Base-by-base conservation (phyloP, 2,888 invertebrate species). In the Oscheius sp. region DNA sequence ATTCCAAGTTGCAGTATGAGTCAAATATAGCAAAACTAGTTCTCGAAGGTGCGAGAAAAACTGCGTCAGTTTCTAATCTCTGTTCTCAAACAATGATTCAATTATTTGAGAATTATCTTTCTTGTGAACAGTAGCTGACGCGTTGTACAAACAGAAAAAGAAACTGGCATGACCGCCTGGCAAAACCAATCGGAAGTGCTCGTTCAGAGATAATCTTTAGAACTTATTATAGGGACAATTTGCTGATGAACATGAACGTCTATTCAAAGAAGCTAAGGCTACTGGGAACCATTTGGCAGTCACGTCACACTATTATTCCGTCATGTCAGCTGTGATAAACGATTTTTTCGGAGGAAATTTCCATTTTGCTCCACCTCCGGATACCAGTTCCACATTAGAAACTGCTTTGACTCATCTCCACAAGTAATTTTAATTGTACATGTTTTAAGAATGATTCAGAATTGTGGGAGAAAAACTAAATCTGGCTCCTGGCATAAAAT, bases 261-360 rank as follows among this genome's bases (percentile, higher is more conserved):
- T 85, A n/a, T 85, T 76, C 73, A 71, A 69, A 20, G 74, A 83
- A 48, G 85, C 85, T 10, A 74, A 79, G 53, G 53, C 73, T 45
- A 66, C 73, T 17, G 78, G 75, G 1, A 72, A 83, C 58, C 80
- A 85, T 71, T 68, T 75, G 48, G 72, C 72, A 37, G 84, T 85
- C 34, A 85, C 85, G 1, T 70, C 82, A 8, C 85, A 85, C 71
- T 85, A 85, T 72, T 85, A 85, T 55, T 82, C 82, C 48, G 83
- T 85, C 17, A 85, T 85, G 86, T 83, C 83, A 33, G 78, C 72
- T n/a, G 84, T 85, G 39, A 86, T 85, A 46, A 82, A 86, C 37
- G 76, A 83, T 39, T 86, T 84, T 68, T 85, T 85, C 66, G 82
- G 82, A 27, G 84, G 72, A 23, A 85, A 83, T 65, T 85, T 85